Evolutionary conservation across 2,888 invertebrate genomes (phyloP).

Genomic region (Lasioglossum leucozonium): DNA sequence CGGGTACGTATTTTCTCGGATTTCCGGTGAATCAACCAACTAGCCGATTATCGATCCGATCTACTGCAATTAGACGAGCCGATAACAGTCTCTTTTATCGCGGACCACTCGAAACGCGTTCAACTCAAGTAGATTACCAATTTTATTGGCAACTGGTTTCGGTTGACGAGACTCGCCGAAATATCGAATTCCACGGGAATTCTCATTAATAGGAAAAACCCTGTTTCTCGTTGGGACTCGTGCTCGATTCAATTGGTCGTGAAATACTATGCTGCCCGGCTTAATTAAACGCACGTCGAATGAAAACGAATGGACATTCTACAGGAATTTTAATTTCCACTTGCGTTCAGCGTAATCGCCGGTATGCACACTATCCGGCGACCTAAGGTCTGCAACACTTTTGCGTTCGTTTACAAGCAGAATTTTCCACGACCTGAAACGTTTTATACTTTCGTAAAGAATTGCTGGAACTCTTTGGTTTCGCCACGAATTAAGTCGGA

Average conservation of each 20-base stretch:
- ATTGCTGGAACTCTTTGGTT: background rate
- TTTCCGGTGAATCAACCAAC: conserved; percentile 9
- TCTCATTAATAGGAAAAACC: background rate
- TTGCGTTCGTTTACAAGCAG: background rate
- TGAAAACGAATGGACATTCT: background rate
- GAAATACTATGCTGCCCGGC: conserved; percentile 19
- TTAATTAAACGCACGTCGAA: conserved; percentile 27
- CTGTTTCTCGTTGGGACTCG: background rate
- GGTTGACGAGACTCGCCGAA: background rate
- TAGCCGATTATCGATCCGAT: conserved; percentile 30
- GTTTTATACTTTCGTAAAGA: background rate
- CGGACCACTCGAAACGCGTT: background rate
- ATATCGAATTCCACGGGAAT: conserved; percentile 17
- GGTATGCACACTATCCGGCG: background rate
- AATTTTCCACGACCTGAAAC: background rate
- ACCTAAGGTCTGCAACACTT: background rate
- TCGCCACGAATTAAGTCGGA: background rate
- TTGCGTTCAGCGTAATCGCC: conserved; percentile 1
- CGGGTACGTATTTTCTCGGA: conserved; percentile 11
- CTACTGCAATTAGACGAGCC: conserved; percentile 33
- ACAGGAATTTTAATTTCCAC: background rate
- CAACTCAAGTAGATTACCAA: background rate
- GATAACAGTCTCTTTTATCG: conserved; percentile 25
- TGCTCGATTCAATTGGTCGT: conserved; percentile 14
- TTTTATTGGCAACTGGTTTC: background rate